Conservation (phyloP, 2,113 vertebrate genomes). For the Tenrec ecaudatus region DNA sequence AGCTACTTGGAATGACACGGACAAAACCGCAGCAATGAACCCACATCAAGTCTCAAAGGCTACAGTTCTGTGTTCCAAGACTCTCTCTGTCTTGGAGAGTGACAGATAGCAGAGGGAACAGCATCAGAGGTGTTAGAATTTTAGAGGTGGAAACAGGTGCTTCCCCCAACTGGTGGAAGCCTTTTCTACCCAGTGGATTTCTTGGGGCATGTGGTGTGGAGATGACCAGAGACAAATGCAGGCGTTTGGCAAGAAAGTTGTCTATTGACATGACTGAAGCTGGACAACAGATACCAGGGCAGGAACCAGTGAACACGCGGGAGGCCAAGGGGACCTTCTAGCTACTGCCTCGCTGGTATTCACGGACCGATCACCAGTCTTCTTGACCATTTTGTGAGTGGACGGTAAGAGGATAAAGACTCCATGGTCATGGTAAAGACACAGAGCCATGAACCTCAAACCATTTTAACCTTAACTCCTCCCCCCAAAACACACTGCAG, state of each 20-base stretch:
- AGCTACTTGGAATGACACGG: not conserved
- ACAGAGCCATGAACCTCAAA: not conserved
- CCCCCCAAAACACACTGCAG: too few species aligned
- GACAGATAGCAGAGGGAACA: not conserved
- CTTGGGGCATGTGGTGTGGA: not conserved
- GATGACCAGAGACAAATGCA: not conserved
- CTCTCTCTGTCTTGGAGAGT: not conserved
- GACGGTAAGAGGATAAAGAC: not conserved
- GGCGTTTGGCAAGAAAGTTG: not conserved
- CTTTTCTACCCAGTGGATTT: not conserved
- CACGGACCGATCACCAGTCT: not conserved
- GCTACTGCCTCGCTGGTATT: not conserved
- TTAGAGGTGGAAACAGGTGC: not conserved
- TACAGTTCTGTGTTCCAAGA: too few species aligned
- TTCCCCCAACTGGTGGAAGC: not conserved
- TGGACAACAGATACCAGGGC: not conserved
- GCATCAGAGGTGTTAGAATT: not conserved
- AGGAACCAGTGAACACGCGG: not conserved
- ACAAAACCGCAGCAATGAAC: not conserved
- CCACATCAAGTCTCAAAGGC: not conserved
- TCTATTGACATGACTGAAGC: not conserved
- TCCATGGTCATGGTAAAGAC: not conserved
- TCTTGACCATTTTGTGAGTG: not conserved
- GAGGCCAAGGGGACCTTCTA: not conserved
- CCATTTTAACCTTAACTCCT: not conserved